A percentile compares a stretch with the other conserved stretches of the same genome.
These are phyloP conservation scores for Ectemnius lituratus DNA, from an alignment of 2,888 invertebrate genomes.

Conservation along the genomic window DNA sequence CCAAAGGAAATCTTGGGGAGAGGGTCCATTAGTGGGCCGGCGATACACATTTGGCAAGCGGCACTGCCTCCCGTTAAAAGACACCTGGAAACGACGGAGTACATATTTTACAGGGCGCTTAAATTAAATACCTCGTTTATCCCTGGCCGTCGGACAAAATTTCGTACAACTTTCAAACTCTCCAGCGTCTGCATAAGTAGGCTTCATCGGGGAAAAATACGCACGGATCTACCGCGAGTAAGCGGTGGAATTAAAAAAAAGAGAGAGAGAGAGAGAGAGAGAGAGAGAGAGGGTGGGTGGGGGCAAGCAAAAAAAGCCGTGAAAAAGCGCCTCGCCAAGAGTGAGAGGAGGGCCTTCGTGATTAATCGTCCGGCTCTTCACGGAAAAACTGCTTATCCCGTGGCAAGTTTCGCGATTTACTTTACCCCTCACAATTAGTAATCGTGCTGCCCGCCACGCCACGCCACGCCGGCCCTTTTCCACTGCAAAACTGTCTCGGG, in stretches of 20 bases:
- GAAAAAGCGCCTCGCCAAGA: not conserved
- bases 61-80: not conserved
- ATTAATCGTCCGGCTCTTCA: slow-evolving; percentile 36
- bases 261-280: not conserved
- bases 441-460: slow-evolving; percentile 2
- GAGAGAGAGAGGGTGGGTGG: not conserved
- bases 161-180: slow-evolving; percentile 28
- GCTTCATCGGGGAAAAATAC: slow-evolving; percentile 8
- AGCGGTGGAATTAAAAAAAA: slow-evolving; percentile 11
- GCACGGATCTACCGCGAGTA: slow-evolving; percentile 10
- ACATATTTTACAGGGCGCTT: slow-evolving; percentile 16
- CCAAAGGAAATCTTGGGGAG: slow-evolving; percentile 39
- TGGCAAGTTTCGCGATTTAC: slow-evolving; percentile 34
- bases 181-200: slow-evolving; percentile 16
- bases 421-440: slow-evolving; percentile 32
- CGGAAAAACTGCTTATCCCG: slow-evolving; percentile 18
- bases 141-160: slow-evolving; percentile 14
- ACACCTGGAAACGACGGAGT: too few relatives aligned
- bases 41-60: slow-evolving; percentile 18
- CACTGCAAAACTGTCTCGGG: too few relatives aligned
- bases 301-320: not conserved
- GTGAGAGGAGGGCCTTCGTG: slow-evolving; percentile 16
- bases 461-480: too few relatives aligned
- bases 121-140: slow-evolving; percentile 25
- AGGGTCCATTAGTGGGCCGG: slow-evolving; percentile 24